phyloP scores from a whole-genome alignment of 2,888 invertebrate genomes.

The Heliconius ismenius region DNA sequence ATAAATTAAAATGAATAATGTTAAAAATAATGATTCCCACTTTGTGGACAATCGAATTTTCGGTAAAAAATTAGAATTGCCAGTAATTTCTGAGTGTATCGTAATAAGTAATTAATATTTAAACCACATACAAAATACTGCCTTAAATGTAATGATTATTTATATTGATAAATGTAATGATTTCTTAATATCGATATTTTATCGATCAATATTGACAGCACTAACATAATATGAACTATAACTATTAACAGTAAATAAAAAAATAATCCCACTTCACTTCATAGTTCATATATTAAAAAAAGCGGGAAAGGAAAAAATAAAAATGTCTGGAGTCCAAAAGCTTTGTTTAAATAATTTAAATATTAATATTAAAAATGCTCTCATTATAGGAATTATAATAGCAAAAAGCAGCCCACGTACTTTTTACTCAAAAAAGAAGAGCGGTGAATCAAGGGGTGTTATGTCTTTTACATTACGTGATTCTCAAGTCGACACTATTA shows the following conservation, averaged over 20 bases:
- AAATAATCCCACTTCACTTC: neutral
- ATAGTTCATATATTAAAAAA: neutral
- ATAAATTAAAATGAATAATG: no score
- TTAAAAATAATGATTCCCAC: no score
- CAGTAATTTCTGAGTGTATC: no score
- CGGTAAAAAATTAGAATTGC: no score
- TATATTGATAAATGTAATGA: no score
- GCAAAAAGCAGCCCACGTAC: constrained; percentile 83
- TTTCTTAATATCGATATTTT: no score
- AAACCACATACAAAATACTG: no score
- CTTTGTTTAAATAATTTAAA: constrained; percentile 69
- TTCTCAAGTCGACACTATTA: constrained; percentile 86
- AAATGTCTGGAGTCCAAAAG: constrained; percentile 76
- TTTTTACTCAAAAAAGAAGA: constrained; percentile 76
- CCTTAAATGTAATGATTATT: no score
- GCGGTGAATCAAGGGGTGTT: constrained; percentile 83
- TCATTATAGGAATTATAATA: constrained; percentile 83
- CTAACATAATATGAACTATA: no score
- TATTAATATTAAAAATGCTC: constrained; percentile 68
- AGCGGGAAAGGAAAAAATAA: constrained; percentile 23
- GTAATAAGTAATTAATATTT: no score
- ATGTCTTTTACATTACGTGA: constrained; percentile 90
- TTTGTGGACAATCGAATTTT: no score
- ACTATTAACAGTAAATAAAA: neutral
- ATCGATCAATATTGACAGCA: no score